Evolutionary conservation across 2,797 vertebrate genomes (phyloP).

Genomic region (Rhabdophis nuchalis): DNA sequence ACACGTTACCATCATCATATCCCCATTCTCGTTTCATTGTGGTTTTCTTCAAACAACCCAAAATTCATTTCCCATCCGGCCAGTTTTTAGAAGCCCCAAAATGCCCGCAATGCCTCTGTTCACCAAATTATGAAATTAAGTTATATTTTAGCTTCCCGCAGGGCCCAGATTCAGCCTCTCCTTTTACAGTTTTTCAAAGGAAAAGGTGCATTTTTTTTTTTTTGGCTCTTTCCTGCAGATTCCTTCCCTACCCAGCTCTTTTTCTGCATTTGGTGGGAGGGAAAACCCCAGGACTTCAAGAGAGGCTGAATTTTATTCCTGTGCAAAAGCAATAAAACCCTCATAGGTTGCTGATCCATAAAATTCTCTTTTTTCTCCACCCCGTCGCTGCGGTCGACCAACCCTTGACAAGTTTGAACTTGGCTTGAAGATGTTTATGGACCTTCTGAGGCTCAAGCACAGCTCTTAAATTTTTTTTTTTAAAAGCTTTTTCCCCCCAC

Average conservation of each 20-base stretch:
- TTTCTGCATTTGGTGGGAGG: not conserved
- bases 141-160: not conserved
- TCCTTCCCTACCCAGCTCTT: not conserved
- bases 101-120: accelerated
- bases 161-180: not conserved
- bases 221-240: not conserved
- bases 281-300: not conserved
- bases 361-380: not conserved
- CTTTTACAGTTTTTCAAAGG: not conserved
- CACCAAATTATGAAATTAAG: not conserved
- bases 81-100: not conserved
- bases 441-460: accelerated
- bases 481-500: too few relatives aligned
- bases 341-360: not conserved
- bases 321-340: not conserved
- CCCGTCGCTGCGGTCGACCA: not conserved
- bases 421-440: not conserved
- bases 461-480: not conserved
- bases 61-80: not conserved
- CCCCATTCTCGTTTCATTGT: too few relatives aligned
- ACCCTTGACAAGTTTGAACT: not conserved
- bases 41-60: not conserved
- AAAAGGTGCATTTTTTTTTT: not conserved
- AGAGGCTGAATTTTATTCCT: not conserved
- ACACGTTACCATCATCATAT: too few relatives aligned